Percentiles rank a stretch among this genome's conserved stretches.
These are phyloP conservation scores for Cyanoderma ruficeps DNA, from an alignment of 2,113 vertebrate genomes.

Conservation along the genomic window DNA sequence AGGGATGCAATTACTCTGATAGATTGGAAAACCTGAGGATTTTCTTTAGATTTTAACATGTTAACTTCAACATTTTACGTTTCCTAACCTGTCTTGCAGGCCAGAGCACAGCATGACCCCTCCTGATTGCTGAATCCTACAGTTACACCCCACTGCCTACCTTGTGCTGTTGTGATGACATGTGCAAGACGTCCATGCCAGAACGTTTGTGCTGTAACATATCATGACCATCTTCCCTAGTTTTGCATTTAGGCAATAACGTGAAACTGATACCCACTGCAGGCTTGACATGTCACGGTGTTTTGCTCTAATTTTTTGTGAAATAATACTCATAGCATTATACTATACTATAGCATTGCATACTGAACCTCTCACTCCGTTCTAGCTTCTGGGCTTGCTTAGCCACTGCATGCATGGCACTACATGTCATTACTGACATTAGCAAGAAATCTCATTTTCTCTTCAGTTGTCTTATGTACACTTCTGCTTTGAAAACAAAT, in stretches of 20 bases:
- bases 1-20: background rate
- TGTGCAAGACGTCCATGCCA: background rate
- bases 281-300: background rate
- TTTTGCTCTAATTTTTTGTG: background rate
- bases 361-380: background rate
- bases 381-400: background rate
- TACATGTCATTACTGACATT: background rate
- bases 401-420: background rate
- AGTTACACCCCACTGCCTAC: no score
- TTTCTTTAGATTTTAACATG: background rate
- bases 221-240: background rate
- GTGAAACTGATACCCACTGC: background rate
- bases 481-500: background rate
- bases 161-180: background rate
- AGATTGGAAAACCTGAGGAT: background rate
- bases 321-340: accelerated
- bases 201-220: background rate
- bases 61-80: background rate
- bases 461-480: background rate
- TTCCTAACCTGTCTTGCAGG: background rate
- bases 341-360: no score
- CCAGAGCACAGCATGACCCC: background rate
- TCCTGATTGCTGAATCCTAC: background rate
- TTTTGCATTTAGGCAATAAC: background rate
- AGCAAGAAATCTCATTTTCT: background rate